A percentile compares a stretch with the other conserved stretches of the same genome.
Evolutionary conservation across 1,140 invertebrate species (phyloP).

Genomic region (Lerema accius): DNA sequence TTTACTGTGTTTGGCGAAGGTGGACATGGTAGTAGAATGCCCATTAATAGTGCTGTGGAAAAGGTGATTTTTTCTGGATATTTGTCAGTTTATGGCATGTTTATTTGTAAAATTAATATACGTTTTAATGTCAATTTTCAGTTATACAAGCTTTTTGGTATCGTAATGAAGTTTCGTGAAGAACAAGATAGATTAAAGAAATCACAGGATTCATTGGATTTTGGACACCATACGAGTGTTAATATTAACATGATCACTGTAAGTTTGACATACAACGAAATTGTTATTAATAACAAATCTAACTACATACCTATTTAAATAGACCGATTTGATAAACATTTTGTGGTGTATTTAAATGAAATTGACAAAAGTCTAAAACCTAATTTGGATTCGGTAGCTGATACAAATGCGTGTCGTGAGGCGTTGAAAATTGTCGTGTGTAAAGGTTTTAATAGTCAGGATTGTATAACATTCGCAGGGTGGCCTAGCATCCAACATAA

Average conservation of each 20-base stretch:
- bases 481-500: conserved; percentile 94
- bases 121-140: conserved; percentile 37
- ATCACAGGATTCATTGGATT: conserved; percentile 28
- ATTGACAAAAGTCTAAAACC: too few species aligned
- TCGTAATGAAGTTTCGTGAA: conserved; percentile 42
- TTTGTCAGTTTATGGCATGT: too few species aligned
- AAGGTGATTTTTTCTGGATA: conserved; percentile 86
- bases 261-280: conserved; percentile 21
- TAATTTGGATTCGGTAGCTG: too few species aligned
- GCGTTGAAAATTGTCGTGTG: too few species aligned
- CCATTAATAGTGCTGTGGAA: conserved; percentile 87
- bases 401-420: too few species aligned
- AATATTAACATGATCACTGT: conserved; percentile 62
- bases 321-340: too few species aligned
- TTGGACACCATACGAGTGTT: conserved; percentile 44
- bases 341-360: conserved; percentile 8
- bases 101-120: conserved; percentile 7
- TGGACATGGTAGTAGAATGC: conserved; percentile 90
- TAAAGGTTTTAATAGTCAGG: too few species aligned
- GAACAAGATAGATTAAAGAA: conserved; percentile 40
- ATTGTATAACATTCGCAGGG: conserved; percentile 85
- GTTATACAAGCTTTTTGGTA: conserved; percentile 43
- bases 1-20: conserved; percentile 82
- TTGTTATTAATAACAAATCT: background rate
- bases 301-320: background rate